Base-by-base conservation (phyloP, 1,140 invertebrate species). In the Cyclina sinensis region DNA sequence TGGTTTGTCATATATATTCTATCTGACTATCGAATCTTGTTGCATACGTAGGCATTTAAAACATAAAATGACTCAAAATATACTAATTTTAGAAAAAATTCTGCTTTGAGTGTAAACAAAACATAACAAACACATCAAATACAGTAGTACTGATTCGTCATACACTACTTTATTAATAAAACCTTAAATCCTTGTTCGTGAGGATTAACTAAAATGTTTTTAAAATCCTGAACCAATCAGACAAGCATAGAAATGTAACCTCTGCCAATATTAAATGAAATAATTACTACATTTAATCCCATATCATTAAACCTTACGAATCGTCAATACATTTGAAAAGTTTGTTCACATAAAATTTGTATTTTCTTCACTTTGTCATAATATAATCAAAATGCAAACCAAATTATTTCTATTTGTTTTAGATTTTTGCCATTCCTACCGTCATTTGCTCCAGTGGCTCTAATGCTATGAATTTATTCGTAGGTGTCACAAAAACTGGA, bases 401-500 rank as follows among this genome's bases (percentile, higher is more conserved):
- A 14, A 43, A 14, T 43, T 43, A 43, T 43, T 43, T 43, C 5
- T 43, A 43, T 43, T 43, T 43, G 43, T 43, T 43, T 43, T 43
- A 43, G 43, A 43, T 43, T 43, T n/a, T 43, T 43, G 14, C 43
- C 54, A 5, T 18, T 18, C 54, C 24, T 65, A n/a, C 59, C 24
- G 27, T 4, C 21, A 18, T 54, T 54, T 54, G 51, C 51, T n/a
- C 14, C 51, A 54, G 2, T 18, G 12, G 51, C n/a, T 65, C n/a
- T 30, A 27, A 30, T 30, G 27, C 59, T 65, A 65, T 30, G 59
- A 4, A 65, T 9, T 7, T 30, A 65, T 65, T 65, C n/a, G 59
- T 65, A 65, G 59, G 59, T 65, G 59, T 65, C 27, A 27, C 59
- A 65, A 65, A 65, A 65, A 65, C 59, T 65, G 59, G 59, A 65